A percentile compares a stretch with the other conserved stretches of the same genome.
Conservation (phyloP, 2,888 invertebrate species). For the Stegana nigrithorax region DNA sequence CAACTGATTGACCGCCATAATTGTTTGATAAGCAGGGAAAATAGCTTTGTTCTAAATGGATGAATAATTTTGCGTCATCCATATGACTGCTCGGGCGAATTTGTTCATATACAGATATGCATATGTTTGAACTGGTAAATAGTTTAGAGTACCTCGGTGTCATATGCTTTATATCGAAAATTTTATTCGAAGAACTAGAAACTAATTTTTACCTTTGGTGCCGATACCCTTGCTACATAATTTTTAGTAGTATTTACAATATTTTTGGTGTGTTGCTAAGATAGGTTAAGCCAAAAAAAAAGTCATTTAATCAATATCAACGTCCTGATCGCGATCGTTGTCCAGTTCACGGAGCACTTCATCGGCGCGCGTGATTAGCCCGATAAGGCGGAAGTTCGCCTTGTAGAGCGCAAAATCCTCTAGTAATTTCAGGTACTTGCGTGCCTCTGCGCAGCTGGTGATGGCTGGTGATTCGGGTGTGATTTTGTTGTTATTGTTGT, state of each 20-base stretch:
- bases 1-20: no score
- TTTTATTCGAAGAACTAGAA: no score
- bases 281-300: background rate
- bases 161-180: no score
- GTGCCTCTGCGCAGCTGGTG: constrained; percentile 55
- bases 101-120: no score
- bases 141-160: no score
- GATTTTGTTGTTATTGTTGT: background rate
- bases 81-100: background rate
- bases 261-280: background rate
- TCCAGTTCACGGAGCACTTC: constrained; percentile 60
- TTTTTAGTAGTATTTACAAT: no score
- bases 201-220: no score
- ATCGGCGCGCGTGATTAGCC: constrained; percentile 62
- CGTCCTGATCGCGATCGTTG: constrained; percentile 47
- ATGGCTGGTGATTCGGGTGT: constrained; percentile 36
- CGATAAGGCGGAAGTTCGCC: constrained; percentile 64
- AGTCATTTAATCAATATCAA: constrained; percentile 28
- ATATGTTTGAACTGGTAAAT: no score
- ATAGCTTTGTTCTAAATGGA: background rate
- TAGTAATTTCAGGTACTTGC: constrained; percentile 61
- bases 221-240: no score
- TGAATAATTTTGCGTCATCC: background rate
- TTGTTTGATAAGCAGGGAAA: background rate
- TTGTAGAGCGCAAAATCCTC: constrained; percentile 63